These are phyloP conservation scores for Pachyseris speciosa DNA, from an alignment of 64 coral and sea anemone species.

Conservation along the genomic window DNA sequence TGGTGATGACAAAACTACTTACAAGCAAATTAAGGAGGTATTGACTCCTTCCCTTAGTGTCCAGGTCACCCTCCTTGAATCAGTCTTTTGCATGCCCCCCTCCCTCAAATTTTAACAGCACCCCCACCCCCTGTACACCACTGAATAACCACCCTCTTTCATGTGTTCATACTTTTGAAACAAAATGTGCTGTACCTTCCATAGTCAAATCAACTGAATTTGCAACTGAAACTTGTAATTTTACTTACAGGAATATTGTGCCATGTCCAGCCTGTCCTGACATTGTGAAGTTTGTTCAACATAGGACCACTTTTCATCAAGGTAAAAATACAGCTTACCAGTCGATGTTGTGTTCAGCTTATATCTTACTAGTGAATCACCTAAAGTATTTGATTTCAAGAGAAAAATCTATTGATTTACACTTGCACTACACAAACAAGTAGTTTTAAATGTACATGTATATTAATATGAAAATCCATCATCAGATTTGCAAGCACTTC, in stretches of 20 bases:
- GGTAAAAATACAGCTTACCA: slow-evolving; percentile 78
- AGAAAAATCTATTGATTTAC: background rate
- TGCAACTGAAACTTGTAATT: background rate
- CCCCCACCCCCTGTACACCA: no score
- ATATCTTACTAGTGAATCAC: slow-evolving; percentile 66
- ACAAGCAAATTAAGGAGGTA: background rate
- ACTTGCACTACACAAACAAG: no score
- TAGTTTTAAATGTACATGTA: no score
- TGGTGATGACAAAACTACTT: background rate
- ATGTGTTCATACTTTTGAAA: no score
- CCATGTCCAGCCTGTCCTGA: slow-evolving; percentile 78
- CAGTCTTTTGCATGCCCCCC: no score
- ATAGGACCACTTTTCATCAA: slow-evolving; percentile 84
- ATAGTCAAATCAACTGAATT: no score
- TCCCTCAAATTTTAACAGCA: no score
- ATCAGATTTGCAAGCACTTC: no score
- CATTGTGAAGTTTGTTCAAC: slow-evolving; percentile 54
- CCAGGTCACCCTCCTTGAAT: no score
- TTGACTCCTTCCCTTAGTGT: no score
- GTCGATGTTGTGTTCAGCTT: slow-evolving; percentile 72
- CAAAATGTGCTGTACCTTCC: background rate
- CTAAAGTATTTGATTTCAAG: slow-evolving; percentile 10
- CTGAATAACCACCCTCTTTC: no score
- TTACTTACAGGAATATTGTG: slow-evolving; percentile 89
- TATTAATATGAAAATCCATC: no score